Evolutionary conservation across 2,797 vertebrate genomes (phyloP).

Genomic region (Rhadinocentrus ornatus): DNA sequence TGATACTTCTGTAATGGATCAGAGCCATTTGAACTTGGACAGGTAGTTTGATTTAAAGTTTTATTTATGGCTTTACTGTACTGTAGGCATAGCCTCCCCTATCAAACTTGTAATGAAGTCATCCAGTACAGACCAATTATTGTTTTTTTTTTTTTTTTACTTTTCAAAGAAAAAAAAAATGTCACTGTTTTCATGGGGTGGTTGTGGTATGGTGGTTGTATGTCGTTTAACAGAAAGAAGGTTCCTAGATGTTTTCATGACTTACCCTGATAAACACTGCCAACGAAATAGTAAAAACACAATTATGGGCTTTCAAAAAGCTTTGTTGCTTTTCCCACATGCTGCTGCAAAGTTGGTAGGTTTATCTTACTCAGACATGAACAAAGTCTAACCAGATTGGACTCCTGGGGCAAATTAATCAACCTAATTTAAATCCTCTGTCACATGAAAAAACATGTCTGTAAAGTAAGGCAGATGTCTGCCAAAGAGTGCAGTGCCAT

Average conservation of each 20-base stretch:
- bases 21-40: constrained; percentile 25
- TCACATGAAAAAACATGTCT: constrained; percentile 35
- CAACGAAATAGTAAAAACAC: not conserved
- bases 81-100: not conserved
- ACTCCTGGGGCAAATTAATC: too few relatives aligned
- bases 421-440: not conserved
- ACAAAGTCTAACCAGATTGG: too few relatives aligned
- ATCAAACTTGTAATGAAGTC: not conserved
- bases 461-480: constrained; percentile 30
- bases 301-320: not conserved
- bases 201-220: not conserved
- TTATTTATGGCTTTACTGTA: constrained; percentile 40
- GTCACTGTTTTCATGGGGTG: not conserved
- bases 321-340: not conserved
- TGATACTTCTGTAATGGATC: constrained; percentile 41
- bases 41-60: constrained; percentile 47
- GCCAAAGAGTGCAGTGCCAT: constrained; percentile 33
- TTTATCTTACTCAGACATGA: not conserved
- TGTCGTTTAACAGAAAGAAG: not conserved
- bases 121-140: too few relatives aligned
- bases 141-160: too few relatives aligned
- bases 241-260: too few relatives aligned
- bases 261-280: not conserved
- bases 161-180: not conserved
- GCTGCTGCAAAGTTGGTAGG: not conserved